Conservation (phyloP, 1,140 invertebrate genomes). For the Drosophila albomicans region DNA sequence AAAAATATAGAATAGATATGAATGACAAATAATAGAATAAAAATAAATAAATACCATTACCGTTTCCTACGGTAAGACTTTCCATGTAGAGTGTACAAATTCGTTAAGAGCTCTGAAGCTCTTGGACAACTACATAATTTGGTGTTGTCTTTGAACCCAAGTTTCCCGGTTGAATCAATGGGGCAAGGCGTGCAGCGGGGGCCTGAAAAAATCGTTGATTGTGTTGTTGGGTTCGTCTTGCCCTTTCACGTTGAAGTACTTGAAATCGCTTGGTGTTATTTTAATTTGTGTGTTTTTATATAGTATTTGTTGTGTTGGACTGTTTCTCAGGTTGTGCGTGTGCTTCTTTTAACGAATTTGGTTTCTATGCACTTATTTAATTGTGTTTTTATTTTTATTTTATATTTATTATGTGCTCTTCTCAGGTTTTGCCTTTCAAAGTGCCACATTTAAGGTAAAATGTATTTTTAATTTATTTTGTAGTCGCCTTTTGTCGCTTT, state of each 20-base stretch:
- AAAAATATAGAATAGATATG: no score
- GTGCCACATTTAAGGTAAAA: conserved; percentile 79
- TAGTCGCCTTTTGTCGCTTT: conserved; percentile 71
- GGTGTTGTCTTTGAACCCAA: conserved; percentile 16
- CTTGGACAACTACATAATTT: neutral
- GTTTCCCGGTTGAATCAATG: neutral
- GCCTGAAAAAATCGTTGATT: conserved; percentile 8
- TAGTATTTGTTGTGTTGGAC: conserved; percentile 31
- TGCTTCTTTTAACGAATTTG: conserved; percentile 48
- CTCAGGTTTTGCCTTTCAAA: conserved; percentile 66
- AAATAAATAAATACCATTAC: no score
- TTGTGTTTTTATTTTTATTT: conserved; percentile 79
- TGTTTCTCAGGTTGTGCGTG: conserved; percentile 24
- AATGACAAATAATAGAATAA: no score
- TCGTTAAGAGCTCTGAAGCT: neutral
- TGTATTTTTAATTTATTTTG: conserved; percentile 82
- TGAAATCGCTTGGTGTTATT: conserved; percentile 62
- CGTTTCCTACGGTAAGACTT: no score
- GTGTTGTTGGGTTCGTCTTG: conserved; percentile 26
- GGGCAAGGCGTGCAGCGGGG: neutral
- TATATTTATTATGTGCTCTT: conserved; percentile 79
- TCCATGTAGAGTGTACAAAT: neutral
- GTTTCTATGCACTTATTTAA: conserved; percentile 78
- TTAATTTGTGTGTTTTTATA: conserved; percentile 67
- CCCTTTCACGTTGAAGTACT: conserved; percentile 60